These are phyloP conservation scores for Malurus splendens DNA, from an alignment of 2,797 vertebrate species.

Conservation along the genomic window DNA sequence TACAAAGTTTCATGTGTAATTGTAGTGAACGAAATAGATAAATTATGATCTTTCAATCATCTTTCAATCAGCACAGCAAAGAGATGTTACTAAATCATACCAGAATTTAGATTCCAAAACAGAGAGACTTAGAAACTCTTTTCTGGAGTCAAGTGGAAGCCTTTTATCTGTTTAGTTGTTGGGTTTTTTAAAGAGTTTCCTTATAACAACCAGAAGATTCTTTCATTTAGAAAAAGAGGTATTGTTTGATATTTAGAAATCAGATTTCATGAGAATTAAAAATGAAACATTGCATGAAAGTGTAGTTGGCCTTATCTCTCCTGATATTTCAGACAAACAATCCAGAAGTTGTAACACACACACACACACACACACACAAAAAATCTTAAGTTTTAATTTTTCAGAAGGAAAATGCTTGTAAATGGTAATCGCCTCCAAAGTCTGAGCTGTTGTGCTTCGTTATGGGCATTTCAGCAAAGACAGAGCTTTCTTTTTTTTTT, in stretches of 20 bases:
- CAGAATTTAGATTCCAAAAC: not conserved
- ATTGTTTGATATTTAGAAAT: not conserved
- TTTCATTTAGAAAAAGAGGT: not conserved
- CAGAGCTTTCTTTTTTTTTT: fast-evolving
- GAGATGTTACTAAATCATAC: not conserved
- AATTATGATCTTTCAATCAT: not conserved
- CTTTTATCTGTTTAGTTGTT: not conserved
- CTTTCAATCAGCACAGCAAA: not conserved
- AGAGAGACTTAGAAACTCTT: not conserved
- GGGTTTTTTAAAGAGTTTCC: not conserved
- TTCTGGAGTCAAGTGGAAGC: not conserved
- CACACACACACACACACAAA: not conserved
- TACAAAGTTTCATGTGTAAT: not conserved
- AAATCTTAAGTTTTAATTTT: not conserved
- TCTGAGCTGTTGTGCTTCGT: not conserved
- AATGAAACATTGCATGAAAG: not conserved
- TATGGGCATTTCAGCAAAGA: not conserved
- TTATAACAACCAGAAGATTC: not conserved
- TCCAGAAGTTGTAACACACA: not conserved
- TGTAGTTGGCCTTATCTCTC: not conserved
- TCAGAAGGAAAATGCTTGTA: not conserved
- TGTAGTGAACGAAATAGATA: not conserved
- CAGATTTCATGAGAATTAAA: not conserved
- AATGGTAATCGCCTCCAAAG: not conserved
- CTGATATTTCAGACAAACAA: not conserved